Base-by-base conservation (phyloP, 2,113 vertebrate genomes). In the Epinephelus lanceolatus region DNA sequence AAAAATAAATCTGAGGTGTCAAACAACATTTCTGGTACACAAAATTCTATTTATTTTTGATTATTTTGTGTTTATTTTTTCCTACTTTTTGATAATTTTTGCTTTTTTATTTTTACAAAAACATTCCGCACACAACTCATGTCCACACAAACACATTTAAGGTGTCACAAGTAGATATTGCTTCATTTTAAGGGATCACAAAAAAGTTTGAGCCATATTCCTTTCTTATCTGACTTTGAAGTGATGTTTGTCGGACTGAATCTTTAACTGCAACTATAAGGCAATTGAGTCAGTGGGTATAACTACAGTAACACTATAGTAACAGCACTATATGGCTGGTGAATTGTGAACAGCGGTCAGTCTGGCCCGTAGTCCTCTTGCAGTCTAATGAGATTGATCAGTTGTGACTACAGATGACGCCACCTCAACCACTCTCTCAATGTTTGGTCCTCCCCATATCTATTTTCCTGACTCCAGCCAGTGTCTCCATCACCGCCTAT, bases 401-500 rank as follows among this genome's bases (percentile, higher is more conserved):
- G 18, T 68, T 84, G 77, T 85, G 90, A 92, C 83, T 81, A 45
- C 21, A 71, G 61, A 72, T 89, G 86, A 91, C 71, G 77, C 83
- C 90, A 83, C 83, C 78, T 33, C 68, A 77, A 52, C 52, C 57
- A 60, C 73, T 72, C 59, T 33, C 71, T 75, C 37, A 71, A n/a
- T 18, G 63, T 81, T 86, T 66, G 61, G 63, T 76, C 77, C 78
- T 47, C 62, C 25, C 27, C 78, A 19, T 85, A 89, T 89, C 86
- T 88, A 21, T 52, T 84, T 85, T 47, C 81, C 74, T 76, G 70
- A 84, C 80, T 87, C 73, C 80, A 75, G 73, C 71, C 80, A 84
- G 88, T 78, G 86, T 80, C 86, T 93, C 87, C 74, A 81, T 93
- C 87, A 84, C 82, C 14, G 85, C 66, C 71, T 62, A 65, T 65